phyloP scores from a whole-genome alignment of 2,888 invertebrate genomes.

The Plebejus melissa region DNA sequence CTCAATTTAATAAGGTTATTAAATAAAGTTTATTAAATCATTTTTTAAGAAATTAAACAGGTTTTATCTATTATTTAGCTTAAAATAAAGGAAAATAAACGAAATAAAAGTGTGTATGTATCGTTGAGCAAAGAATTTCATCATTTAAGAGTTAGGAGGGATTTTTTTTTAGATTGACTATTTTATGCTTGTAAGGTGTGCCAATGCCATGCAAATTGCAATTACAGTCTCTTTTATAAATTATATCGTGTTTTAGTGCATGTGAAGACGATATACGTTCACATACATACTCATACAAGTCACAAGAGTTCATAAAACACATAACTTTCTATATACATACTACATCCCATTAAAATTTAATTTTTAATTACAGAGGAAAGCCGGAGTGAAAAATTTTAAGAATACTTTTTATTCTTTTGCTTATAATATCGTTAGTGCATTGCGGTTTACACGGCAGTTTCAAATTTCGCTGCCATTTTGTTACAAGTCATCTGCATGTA shows the following conservation, averaged over 20 bases:
- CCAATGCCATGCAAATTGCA: slow-evolving; percentile 48
- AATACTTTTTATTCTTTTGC: slow-evolving; percentile 36
- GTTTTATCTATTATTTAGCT: slow-evolving; percentile 5
- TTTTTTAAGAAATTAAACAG: slow-evolving; percentile 10
- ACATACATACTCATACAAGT: slow-evolving; percentile 7
- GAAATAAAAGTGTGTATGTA: slow-evolving; percentile 30
- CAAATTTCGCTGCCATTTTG: slow-evolving; percentile 35
- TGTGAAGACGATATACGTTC: slow-evolving; percentile 14
- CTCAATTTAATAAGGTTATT: slow-evolving; percentile 36
- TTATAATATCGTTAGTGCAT: slow-evolving; percentile 63
- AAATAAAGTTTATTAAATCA: background rate
- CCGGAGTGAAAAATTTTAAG: slow-evolving; percentile 17
- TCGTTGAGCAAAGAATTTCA: background rate
- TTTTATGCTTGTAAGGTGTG: slow-evolving; percentile 33
- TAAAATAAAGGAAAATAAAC: slow-evolving; percentile 31
- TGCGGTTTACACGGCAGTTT: slow-evolving; percentile 70
- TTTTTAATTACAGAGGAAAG: slow-evolving; percentile 21
- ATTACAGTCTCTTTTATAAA: background rate
- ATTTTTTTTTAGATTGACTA: slow-evolving; percentile 13
- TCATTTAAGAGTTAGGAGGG: background rate
- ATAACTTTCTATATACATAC: slow-evolving; percentile 30
- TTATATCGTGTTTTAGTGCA: slow-evolving; percentile 21
- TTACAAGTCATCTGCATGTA: slow-evolving; percentile 27
- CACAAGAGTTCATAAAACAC: slow-evolving; percentile 27
- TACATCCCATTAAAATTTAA: slow-evolving; percentile 21